Evolutionary conservation across 2,113 vertebrate species (phyloP), one percentile per base, ranked within the genome.

Genomic region (Microcebus tavaratra): DNA sequence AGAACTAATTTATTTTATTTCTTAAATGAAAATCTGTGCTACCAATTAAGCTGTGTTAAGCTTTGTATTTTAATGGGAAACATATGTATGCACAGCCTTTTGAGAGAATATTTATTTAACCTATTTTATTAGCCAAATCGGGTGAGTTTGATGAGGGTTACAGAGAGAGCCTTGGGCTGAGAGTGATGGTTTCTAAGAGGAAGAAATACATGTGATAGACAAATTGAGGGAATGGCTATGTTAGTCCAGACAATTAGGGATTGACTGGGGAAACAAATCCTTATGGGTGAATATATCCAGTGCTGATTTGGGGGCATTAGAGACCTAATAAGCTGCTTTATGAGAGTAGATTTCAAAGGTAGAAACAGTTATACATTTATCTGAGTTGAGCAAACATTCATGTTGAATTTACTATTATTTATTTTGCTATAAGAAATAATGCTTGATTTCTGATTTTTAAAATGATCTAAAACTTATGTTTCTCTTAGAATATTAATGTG

Each of bases 1-100:
- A 84, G 76, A 93, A 75, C 31, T 2, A 83, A 87, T 63, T 73
- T 80, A 70, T 65, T 83, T 96, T 72, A 70, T 65, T 83, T 96
- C 70, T 94, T 31, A 90, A 92, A 92, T 83, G 31, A 83, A 95
- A 95, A 82, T 79, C 39, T 45, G 12, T 76, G 36, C 70, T 90
- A 78, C 12, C 84, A 55, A 86, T 82, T 78, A 83, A 61, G 8
- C 29, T 90, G 17, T 31, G 1, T n/a, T 63, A 29, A 63, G 61
- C 27, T 63, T 63, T 63, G 25, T 63, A 39, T 85, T 85, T 91
- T 81, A 59, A 82, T 68, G 29, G 13, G 8, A 29, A 85, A 88
- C 70, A 65, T 84, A 36, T 15, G 10, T 57, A 34, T 72, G 86
- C 8, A 13, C 39, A 36, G 39, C 1, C 23, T 73, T 88, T 88